These are phyloP conservation scores for Metopolophium dirhodum DNA, from an alignment of 1,140 invertebrate species.

Conservation along the genomic window DNA sequence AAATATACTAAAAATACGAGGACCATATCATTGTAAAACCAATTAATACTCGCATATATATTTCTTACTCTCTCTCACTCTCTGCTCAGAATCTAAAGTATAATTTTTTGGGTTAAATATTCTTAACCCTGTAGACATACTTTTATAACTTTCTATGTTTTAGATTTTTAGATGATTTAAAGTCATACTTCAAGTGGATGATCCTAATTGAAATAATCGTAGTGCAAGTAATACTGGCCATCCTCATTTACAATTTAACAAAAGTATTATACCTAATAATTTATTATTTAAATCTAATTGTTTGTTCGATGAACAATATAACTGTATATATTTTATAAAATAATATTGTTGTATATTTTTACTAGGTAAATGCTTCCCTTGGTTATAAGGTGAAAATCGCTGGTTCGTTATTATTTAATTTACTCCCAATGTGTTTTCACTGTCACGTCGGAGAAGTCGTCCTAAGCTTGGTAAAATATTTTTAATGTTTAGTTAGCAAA, in stretches of 20 bases:
- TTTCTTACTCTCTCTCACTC: not conserved
- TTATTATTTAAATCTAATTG: not conserved
- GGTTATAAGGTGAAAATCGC: conserved; percentile 6
- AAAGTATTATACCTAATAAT: not conserved
- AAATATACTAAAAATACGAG: not conserved
- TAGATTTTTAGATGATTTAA: conserved; percentile 44
- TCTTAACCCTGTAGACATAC: not conserved
- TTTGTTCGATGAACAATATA: not conserved
- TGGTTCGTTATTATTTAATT: not conserved
- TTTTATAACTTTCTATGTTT: not conserved
- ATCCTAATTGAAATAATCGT: not conserved
- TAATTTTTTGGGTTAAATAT: not conserved
- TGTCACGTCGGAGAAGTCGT: conserved; percentile 29
- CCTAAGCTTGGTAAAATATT: not conserved
- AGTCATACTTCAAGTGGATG: conserved; percentile 26
- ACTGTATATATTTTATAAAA: not conserved
- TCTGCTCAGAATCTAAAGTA: not conserved
- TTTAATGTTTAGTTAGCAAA: not conserved
- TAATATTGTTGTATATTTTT: not conserved
- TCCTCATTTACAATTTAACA: not conserved
- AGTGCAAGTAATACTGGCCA: not conserved
- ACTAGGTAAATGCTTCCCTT: not conserved
- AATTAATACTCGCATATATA: not conserved
- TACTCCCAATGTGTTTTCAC: not conserved
- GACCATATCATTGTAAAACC: too few species aligned